These are phyloP conservation scores for Allophyes oxyacanthae DNA, from an alignment of 2,888 invertebrate species.

Conservation along the genomic window DNA sequence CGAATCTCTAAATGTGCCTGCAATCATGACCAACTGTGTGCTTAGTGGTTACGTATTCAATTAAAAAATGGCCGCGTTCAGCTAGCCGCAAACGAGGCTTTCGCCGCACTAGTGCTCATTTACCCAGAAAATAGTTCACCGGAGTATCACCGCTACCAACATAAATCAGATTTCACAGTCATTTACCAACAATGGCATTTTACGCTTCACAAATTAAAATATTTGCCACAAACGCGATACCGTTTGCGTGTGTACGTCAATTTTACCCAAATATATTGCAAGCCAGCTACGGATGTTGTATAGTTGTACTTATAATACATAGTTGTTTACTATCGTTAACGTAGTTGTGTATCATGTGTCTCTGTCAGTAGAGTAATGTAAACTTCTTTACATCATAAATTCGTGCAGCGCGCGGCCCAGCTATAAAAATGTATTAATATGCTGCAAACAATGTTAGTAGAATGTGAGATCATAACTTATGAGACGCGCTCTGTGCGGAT, in stretches of 20 bases:
- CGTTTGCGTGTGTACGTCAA: slow-evolving; percentile 6
- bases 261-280: slow-evolving; percentile 42
- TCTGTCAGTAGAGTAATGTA: slow-evolving; percentile 42
- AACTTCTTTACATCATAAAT: slow-evolving; percentile 50
- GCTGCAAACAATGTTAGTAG: slow-evolving; percentile 54
- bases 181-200: slow-evolving; percentile 38
- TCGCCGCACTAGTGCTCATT: slow-evolving; percentile 12
- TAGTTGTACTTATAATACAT: no score
- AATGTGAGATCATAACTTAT: slow-evolving; percentile 51
- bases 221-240: slow-evolving; percentile 26
- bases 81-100: slow-evolving; percentile 8
- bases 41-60: slow-evolving; percentile 11
- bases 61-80: slow-evolving; percentile 30
- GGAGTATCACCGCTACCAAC: slow-evolving; percentile 7
- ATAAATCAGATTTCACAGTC: slow-evolving; percentile 44
- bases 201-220: slow-evolving; percentile 39
- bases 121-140: slow-evolving; percentile 13
- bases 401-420: slow-evolving; percentile 29
- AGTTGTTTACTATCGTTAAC: slow-evolving; percentile 35
- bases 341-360: slow-evolving; percentile 39
- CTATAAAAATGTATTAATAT: slow-evolving; percentile 55
- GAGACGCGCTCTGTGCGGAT: slow-evolving; percentile 34
- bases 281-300: slow-evolving; percentile 33
- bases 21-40: slow-evolving; percentile 15
- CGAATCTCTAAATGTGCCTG: no score